Percentiles rank a stretch among this genome's conserved stretches.
Conservation (phyloP, 2,113 vertebrate genomes). For the Microcebus tavaratra region DNA sequence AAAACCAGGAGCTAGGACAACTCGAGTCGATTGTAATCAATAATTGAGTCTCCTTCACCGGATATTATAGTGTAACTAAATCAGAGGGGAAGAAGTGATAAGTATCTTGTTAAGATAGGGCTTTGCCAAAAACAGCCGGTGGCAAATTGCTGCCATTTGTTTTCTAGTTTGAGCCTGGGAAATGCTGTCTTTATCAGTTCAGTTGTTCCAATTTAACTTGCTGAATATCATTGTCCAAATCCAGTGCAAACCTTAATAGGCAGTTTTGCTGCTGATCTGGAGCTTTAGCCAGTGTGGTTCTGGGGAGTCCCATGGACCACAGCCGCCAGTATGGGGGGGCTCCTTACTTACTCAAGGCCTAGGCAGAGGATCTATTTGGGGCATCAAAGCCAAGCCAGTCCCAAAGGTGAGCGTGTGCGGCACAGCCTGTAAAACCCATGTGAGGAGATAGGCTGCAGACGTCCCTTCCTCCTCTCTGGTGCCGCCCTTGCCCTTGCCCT, state of each 20-base stretch:
- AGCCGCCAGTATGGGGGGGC: neutral
- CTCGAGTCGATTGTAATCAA: constrained; percentile 63
- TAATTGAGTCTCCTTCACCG: constrained; percentile 75
- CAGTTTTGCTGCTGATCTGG: neutral
- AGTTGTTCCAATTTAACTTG: neutral
- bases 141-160: constrained; percentile 66
- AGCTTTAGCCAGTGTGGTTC: neutral
- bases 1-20: constrained; percentile 64
- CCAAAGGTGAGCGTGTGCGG: neutral
- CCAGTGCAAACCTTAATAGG: neutral
- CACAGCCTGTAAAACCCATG: neutral
- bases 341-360: neutral
- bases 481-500: neutral
- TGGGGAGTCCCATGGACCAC: neutral
- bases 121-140: constrained; percentile 54
- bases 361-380: neutral
- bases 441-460: neutral
- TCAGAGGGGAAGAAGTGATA: constrained; percentile 60
- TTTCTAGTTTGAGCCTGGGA: neutral
- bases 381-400: neutral
- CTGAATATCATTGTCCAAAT: neutral
- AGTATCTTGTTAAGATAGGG: constrained; percentile 75
- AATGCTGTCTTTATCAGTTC: neutral
- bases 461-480: neutral
- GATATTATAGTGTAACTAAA: constrained; percentile 74